Conservation (phyloP, 2,888 invertebrate species). For the Trichopoda pennipes region DNA sequence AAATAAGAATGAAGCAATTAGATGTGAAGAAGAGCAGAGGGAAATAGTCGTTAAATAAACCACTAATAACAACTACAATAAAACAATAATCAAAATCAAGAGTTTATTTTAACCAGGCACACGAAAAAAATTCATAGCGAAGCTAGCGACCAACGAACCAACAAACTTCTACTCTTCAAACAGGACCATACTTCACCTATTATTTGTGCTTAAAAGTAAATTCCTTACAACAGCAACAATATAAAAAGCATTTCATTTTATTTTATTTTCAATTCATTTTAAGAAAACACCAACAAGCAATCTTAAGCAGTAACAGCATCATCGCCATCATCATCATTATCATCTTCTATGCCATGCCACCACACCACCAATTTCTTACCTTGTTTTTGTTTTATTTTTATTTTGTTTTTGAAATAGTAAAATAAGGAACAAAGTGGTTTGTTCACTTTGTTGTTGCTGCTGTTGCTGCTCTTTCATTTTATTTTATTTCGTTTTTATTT, state of each 20-base stretch:
- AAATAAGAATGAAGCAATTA: neutral
- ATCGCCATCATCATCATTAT: conserved; percentile 16
- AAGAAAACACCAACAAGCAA: conserved; percentile 50
- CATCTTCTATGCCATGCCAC: neutral
- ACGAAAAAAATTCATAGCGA: conserved; percentile 38
- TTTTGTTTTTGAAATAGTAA: conserved; percentile 3
- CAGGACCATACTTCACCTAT: conserved; percentile 32
- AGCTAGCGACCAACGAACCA: conserved; percentile 11
- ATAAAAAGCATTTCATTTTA: neutral
- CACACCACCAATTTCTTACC: conserved; percentile 12
- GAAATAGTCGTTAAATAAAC: conserved; percentile 43
- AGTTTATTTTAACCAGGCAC: conserved; percentile 41
- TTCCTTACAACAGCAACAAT: conserved; percentile 56
- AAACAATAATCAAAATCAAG: conserved; percentile 31
- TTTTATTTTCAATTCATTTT: conserved; percentile 50
- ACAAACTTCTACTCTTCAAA: conserved; percentile 9
- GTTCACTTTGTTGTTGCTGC: conserved; percentile 57
- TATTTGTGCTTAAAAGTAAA: conserved; percentile 61
- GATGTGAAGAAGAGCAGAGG: neutral
- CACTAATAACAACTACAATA: conserved; percentile 26
- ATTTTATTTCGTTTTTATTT: neutral
- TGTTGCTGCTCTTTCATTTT: conserved; percentile 31
- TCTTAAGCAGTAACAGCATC: conserved; percentile 39
- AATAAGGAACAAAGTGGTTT: conserved; percentile 59
- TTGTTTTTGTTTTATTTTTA: conserved; percentile 15